Percentiles rank a stretch among this genome's conserved stretches.
Conservation (phyloP, 2,888 invertebrate genomes). For the Zele albiditarsus region DNA sequence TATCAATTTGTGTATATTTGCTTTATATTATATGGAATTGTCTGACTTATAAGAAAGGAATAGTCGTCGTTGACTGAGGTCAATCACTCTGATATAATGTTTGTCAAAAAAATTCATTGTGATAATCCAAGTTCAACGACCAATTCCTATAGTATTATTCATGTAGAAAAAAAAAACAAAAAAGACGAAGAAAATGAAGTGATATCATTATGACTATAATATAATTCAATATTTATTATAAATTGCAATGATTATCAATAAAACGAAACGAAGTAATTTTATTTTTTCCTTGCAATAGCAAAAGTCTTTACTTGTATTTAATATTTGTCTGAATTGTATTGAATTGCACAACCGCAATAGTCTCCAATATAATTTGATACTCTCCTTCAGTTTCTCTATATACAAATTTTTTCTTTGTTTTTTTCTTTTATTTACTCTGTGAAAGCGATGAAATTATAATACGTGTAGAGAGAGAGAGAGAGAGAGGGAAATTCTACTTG, state of each 20-base stretch:
- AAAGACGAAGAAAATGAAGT: slow-evolving; percentile 20
- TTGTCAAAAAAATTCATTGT: slow-evolving; percentile 36
- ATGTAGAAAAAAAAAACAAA: neutral
- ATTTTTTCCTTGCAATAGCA: neutral
- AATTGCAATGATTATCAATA: slow-evolving; percentile 23
- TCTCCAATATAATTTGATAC: slow-evolving; percentile 3
- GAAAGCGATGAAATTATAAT: neutral
- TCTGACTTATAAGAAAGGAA: neutral
- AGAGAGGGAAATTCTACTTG: no score
- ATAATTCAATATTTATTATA: slow-evolving; percentile 4
- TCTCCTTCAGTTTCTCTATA: neutral
- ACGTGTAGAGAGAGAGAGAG: no score
- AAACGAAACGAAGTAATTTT: neutral
- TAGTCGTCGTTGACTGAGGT: slow-evolving; percentile 5
- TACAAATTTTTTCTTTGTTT: neutral
- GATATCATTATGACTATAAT: slow-evolving; percentile 34
- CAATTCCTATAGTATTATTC: slow-evolving; percentile 39
- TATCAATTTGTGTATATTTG: no score
- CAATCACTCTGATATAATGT: slow-evolving; percentile 8
- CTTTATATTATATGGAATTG: no score
- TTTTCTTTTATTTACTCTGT: neutral
- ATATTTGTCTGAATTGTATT: neutral
- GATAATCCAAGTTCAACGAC: slow-evolving; percentile 48
- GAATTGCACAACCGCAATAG: slow-evolving; percentile 7
- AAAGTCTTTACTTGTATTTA: neutral